Evolutionary conservation across 2,797 vertebrate species (phyloP).

Genomic region (Epinephelus malabaricus): DNA sequence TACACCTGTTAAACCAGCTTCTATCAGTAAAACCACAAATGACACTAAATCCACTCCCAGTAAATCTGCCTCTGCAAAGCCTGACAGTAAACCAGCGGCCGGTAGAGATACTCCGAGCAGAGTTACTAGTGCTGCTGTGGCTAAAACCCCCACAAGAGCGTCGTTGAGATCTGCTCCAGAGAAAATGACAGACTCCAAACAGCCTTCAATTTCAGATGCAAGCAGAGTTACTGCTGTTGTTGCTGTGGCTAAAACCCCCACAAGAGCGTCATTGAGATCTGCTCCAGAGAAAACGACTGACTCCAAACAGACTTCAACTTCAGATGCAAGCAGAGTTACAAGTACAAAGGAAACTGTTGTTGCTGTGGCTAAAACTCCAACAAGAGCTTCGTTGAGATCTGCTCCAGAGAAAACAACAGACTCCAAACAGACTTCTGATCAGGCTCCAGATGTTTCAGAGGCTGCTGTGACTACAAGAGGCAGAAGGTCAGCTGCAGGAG

Average conservation of each 20-base stretch:
- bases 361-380: no score
- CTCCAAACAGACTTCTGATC: neutral
- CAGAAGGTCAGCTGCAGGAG: neutral
- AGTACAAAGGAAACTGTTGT: no score
- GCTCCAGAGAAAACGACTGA: no score
- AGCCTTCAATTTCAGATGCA: accelerated
- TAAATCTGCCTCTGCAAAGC: slow-evolving; percentile 1
- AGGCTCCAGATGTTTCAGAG: accelerated
- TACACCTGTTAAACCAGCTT: slow-evolving; percentile 34
- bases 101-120: neutral
- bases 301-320: no score
- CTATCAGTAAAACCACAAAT: slow-evolving; percentile 44
- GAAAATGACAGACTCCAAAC: neutral
- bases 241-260: no score
- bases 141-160: neutral
- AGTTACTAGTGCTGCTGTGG: neutral
- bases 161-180: slow-evolving; percentile 9
- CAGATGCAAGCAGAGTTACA: no score
- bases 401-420: no score
- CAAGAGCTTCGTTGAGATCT: no score
- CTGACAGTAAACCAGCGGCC: neutral
- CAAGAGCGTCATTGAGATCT: no score
- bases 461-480: accelerated
- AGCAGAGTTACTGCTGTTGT: neutral
- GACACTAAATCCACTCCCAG: neutral